phyloP scores from a whole-genome alignment of 2,797 vertebrate species.

The Chelonia mydas region DNA sequence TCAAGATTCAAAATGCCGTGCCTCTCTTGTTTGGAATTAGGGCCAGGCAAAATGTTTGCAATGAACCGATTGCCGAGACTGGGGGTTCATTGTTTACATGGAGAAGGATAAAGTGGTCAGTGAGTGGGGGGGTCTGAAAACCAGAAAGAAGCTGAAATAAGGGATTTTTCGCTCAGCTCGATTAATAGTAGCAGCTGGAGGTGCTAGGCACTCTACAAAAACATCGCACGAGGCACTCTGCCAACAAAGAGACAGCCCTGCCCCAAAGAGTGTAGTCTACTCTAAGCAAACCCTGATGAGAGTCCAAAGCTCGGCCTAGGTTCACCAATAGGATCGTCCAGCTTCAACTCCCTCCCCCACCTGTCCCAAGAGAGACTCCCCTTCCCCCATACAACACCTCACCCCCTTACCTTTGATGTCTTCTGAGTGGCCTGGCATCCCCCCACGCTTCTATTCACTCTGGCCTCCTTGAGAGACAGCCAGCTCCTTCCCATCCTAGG shows the following conservation, averaged over 20 bases:
- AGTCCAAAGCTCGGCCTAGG: background rate
- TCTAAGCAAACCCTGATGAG: background rate
- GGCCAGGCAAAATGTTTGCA: background rate
- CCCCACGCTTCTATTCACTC: background rate
- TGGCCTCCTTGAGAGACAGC: background rate
- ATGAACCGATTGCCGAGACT: background rate
- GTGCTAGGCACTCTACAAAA: background rate
- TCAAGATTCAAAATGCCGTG: background rate
- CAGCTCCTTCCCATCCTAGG: background rate
- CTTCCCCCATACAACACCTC: background rate
- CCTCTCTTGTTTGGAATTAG: background rate
- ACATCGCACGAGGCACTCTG: background rate
- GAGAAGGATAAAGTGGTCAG: background rate
- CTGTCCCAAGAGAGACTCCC: slow-evolving; percentile 15
- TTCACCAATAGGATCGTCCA: background rate
- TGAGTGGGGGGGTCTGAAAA: background rate
- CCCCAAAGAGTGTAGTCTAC: background rate
- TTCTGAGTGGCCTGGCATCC: background rate
- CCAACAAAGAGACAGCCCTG: background rate
- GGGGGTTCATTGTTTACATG: background rate
- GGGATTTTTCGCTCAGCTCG: background rate
- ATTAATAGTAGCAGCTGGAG: background rate
- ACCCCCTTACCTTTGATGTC: fast-evolving
- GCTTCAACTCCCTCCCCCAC: background rate
- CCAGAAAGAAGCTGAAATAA: background rate